Evolutionary conservation across 2,888 invertebrate genomes (phyloP), one percentile per base, ranked within the genome.

Genomic region (Hesperia comma): DNA sequence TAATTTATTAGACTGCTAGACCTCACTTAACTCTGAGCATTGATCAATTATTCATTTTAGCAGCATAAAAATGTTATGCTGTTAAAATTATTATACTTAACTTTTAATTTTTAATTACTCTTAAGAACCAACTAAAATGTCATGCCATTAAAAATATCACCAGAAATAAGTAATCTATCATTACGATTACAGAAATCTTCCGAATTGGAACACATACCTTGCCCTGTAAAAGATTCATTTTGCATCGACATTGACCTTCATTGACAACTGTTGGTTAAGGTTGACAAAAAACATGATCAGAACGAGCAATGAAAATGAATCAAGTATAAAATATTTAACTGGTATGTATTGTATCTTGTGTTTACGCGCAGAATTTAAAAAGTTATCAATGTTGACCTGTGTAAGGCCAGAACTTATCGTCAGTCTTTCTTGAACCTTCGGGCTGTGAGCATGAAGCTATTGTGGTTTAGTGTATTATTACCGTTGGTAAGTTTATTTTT

Each of bases 401-500:
- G 33, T 67, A 71, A 61, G 43, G 62, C 43, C 63, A 37, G 26
- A 32, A 51, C 67, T 74, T 64, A 71, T 69, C 71, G 66, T 72
- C 80, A 87, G 84, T 86, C 69, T 68, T 76, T 79, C 75, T 79
- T 83, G 76, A 80, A 80, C 72, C 68, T 79, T 82, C 75, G 10
- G 2, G 6, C 66, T 37, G 71, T 67, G 62, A 83, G 79, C 78
- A 88, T 88, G 88, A 83, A 79, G 73, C 70, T 81, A 64, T 55
- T 86, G 76, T 80, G 80, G 78, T 68, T 84, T 43, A 71, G 77
- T 73, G 75, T 80, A 49, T 37, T 83, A 46, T 69, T 86, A 46
- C 80, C 83, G 64, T 71, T 76, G 79, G 88, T 88, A 74, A 79
- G 85, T 78, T 57, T 17, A 46, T 56, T 49, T 41, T 21, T 60